Conservation (phyloP, 1,140 invertebrate genomes). For the Hycleus phaleratus region DNA sequence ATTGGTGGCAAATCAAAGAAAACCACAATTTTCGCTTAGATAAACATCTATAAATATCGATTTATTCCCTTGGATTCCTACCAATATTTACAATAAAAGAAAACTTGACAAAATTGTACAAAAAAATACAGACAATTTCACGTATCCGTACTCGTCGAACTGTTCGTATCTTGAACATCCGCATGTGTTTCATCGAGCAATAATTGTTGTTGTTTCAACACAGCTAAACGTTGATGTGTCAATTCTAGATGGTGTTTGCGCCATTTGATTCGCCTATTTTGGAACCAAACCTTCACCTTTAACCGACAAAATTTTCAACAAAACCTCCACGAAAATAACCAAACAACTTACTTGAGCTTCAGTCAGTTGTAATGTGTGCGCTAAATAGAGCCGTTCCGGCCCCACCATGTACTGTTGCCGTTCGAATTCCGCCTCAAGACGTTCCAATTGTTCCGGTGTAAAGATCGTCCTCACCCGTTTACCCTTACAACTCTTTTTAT, state of each 20-base stretch:
- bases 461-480: slow-evolving; percentile 92
- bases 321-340: neutral
- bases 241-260: slow-evolving; percentile 87
- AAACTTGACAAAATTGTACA: neutral
- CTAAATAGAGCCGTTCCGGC: slow-evolving; percentile 81
- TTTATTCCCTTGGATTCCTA: too few species aligned
- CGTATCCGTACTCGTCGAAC: slow-evolving; percentile 34
- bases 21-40: too few species aligned
- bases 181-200: slow-evolving; percentile 33
- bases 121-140: slow-evolving; percentile 16
- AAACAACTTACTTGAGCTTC: slow-evolving; percentile 69
- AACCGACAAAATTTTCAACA: slow-evolving; percentile 3
- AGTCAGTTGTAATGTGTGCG: slow-evolving; percentile 77
- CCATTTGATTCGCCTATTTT: slow-evolving; percentile 94
- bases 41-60: too few species aligned
- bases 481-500: slow-evolving; percentile 38
- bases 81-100: neutral
- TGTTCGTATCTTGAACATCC: slow-evolving; percentile 36
- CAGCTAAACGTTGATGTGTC: slow-evolving; percentile 77
- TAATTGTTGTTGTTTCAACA: slow-evolving; percentile 56
- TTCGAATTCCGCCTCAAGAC: slow-evolving; percentile 86
- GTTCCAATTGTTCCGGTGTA: slow-evolving; percentile 85
- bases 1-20: too few species aligned
- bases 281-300: slow-evolving; percentile 96
- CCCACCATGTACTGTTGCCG: slow-evolving; percentile 94